Evolutionary conservation across 2,113 vertebrate genomes (phyloP), one percentile per base, ranked within the genome.

Genomic region (Carassius carassius): DNA sequence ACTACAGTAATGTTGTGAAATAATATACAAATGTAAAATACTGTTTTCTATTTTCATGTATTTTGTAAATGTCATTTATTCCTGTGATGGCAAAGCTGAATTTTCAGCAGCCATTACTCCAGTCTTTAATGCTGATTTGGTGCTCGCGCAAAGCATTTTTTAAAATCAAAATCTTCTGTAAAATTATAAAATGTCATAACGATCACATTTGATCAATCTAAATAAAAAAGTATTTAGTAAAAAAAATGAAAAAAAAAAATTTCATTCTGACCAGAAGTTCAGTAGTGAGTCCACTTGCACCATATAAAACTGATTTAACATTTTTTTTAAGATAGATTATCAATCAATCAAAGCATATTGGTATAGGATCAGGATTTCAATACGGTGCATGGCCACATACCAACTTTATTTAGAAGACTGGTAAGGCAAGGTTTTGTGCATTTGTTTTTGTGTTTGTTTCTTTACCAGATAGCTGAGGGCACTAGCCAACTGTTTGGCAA

Each of bases 391-490:
- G n/a, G 21, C 44, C 25, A 32, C 4, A 23, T n/a, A 23, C 10
- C n/a, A 4, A 60, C n/a, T 60, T 60, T 11, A 41, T 41, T 41
- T 7, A 14, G 13, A 65, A 65, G 63, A 67, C 8, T 1, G 14
- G 13, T 19, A 32, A 35, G 97, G 8, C 16, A 35, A 35, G 91
- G 88, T 29, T 9, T 41, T 56, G 47, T 32, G 44, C 67, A 63
- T 70, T 65, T 56, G 37, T 19, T 76, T 70, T 65, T 56, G 49
- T 73, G 54, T 78, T 19, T 16, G 3, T 78, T 49, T 81, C 82
- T 95, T 96, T 90, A 99, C 98, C 96, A 99, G 89, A 92, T 99
- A 99, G 91, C 97, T 99, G 49, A 99, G 95, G 4, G 97, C 97
- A 1, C 98, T 96, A 32, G 98, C 97, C 73, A 99, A 94, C 87